A percentile compares a stretch with the other conserved stretches of the same genome.
Conservation (phyloP, 2,888 invertebrate genomes). For the Anthophora plumipes region DNA sequence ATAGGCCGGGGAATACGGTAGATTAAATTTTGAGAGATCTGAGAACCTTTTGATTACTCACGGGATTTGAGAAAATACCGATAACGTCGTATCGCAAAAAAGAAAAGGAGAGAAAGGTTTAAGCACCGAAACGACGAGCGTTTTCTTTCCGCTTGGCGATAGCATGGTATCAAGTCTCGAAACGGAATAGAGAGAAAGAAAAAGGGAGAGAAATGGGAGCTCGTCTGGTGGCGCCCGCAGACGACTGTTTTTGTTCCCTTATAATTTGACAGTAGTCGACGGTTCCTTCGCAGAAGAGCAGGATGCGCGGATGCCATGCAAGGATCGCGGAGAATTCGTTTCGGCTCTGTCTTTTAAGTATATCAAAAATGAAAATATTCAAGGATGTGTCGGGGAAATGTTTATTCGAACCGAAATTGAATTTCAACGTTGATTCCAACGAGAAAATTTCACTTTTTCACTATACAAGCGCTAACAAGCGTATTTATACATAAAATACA, state of each 20-base stretch:
- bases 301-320: slow-evolving; percentile 56
- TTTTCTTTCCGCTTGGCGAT: slow-evolving; percentile 38
- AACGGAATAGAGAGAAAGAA: slow-evolving; percentile 30
- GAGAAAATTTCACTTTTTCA: no score
- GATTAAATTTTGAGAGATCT: no score
- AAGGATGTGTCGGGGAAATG: slow-evolving; percentile 13
- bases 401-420: neutral
- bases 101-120: no score
- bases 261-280: slow-evolving; percentile 61
- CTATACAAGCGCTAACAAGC: no score
- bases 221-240: slow-evolving; percentile 66
- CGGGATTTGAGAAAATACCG: slow-evolving; percentile 8
- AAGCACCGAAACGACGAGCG: slow-evolving; percentile 7
- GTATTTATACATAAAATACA: no score
- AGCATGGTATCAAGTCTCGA: slow-evolving; percentile 45
- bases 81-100: slow-evolving; percentile 15
- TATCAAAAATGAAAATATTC: slow-evolving; percentile 16
- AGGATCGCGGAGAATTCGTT: slow-evolving; percentile 58
- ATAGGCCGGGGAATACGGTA: no score
- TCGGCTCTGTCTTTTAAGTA: slow-evolving; percentile 57
- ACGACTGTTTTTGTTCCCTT: slow-evolving; percentile 61
- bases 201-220: slow-evolving; percentile 17
- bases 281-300: slow-evolving; percentile 53
- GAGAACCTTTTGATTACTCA: no score
- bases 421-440: no score